Evolutionary conservation across 2,113 vertebrate genomes (phyloP).

Genomic region (Rattus norvegicus): DNA sequence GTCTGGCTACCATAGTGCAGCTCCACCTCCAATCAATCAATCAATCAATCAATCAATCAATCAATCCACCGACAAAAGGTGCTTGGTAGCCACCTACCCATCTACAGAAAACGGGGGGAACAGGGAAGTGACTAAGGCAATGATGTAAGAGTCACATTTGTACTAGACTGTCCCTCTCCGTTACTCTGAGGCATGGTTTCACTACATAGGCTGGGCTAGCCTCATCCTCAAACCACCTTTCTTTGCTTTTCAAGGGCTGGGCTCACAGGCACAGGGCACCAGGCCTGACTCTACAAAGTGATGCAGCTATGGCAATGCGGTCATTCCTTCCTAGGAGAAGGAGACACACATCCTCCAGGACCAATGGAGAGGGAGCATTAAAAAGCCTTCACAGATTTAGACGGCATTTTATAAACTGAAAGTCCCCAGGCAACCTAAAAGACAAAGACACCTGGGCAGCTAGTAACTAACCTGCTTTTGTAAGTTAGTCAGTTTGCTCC

Average conservation of each 20-base stretch:
- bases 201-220: neutral
- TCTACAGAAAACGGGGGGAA: neutral
- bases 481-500: slow-evolving; percentile 98
- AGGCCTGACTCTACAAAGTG: neutral
- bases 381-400: slow-evolving; percentile 1
- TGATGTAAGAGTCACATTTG: slow-evolving; percentile 39
- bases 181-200: neutral
- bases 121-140: slow-evolving; percentile 15
- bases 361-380: neutral
- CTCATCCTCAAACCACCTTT: neutral
- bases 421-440: neutral
- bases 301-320: neutral
- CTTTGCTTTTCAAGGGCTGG: neutral
- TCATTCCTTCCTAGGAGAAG: slow-evolving; percentile 4
- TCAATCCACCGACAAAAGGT: neutral
- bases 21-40: neutral
- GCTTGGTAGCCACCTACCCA: neutral
- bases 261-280: neutral
- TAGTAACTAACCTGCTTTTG: slow-evolving; percentile 95
- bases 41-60: too few species aligned
- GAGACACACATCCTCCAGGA: neutral
- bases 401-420: slow-evolving; percentile 8
- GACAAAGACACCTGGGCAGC: neutral
- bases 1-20: neutral
- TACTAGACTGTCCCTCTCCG: neutral